A percentile compares a stretch with the other conserved stretches of the same genome.
Conservation (phyloP, 2,113 vertebrate species). For the Forbesichthys papilliferus region DNA sequence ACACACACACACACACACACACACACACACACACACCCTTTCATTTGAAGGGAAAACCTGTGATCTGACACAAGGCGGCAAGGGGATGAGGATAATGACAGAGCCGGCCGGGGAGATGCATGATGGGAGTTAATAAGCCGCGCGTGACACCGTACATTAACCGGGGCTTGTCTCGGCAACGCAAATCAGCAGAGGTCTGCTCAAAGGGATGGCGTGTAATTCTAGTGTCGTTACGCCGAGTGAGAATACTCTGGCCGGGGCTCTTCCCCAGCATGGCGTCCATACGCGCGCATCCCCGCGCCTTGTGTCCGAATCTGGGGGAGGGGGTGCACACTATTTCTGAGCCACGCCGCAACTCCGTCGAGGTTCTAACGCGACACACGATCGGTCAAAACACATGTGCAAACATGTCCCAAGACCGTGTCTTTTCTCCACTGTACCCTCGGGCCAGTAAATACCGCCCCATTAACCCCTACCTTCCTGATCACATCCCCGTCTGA, state of each 20-base stretch:
- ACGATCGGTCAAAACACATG: background rate
- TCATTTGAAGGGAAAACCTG: conserved; percentile 52
- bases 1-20: conserved; percentile 33
- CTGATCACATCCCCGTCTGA: background rate
- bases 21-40: conserved; percentile 44
- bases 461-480: background rate
- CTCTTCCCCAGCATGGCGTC: no score
- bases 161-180: conserved; percentile 7
- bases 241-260: no score
- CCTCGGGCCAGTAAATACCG: no score
- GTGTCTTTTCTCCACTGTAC: background rate
- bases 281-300: no score
- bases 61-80: conserved; percentile 53
- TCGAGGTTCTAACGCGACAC: background rate
- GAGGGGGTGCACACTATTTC: no score
- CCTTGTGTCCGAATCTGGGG: no score
- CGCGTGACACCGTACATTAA: conserved; percentile 6
- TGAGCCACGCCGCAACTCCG: no score
- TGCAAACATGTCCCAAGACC: background rate
- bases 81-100: conserved; percentile 45
- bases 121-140: background rate
- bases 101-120: conserved; percentile 7
- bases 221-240: no score
- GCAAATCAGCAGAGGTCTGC: no score
- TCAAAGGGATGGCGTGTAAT: no score